Base-by-base conservation (phyloP, 2,797 vertebrate species). In the Notamacropus eugenii region DNA sequence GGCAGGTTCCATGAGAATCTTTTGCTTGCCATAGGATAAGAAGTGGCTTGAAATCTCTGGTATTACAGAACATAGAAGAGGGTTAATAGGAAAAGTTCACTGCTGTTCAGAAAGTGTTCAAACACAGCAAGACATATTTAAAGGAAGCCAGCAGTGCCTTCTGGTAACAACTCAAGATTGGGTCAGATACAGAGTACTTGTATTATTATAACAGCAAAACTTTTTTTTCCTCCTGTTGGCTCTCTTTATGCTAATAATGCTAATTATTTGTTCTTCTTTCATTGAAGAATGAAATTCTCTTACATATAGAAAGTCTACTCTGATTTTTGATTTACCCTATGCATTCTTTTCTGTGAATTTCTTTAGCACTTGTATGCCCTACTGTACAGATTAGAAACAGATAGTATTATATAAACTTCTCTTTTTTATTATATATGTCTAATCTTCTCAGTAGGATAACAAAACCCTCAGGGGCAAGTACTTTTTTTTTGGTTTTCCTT, bases 101-200 rank as follows among this genome's bases (percentile, higher is more conserved):
- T 16, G 28, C 52, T 24, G 34, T 93, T 52, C 13, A 93, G 40
- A 58, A 95, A 40, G 28, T 58, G 94, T 91, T 74, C 59, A 96
- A 40, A 55, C 4, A 54, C 90, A 92, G 5, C 12, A 87, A 10
- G 55, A 87, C 67, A n/a, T 40, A 92, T 87, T 82, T 74, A 2
- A 90, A 95, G 94, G 95, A 92, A 93, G 40, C 46, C 59, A 92
- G 46, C 56, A 4, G n/a, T 87, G 91, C 57, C 52, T 58, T 34
- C 57, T 54, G 52, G n/a, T 13, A 50, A 93, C 82, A 92, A 56
- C 52, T 31, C 34, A 94, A 95, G 91, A n/a, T 13, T 91, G 1
- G 10, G 52, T 13, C 11, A 67, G 27, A 94, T 90, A 55, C 52
- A 92, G 54, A 90, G 27, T 4, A 22, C 13, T 95, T 57, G 31